These are phyloP conservation scores for Hyles lineata DNA, from an alignment of 2,888 invertebrate species.

Conservation along the genomic window DNA sequence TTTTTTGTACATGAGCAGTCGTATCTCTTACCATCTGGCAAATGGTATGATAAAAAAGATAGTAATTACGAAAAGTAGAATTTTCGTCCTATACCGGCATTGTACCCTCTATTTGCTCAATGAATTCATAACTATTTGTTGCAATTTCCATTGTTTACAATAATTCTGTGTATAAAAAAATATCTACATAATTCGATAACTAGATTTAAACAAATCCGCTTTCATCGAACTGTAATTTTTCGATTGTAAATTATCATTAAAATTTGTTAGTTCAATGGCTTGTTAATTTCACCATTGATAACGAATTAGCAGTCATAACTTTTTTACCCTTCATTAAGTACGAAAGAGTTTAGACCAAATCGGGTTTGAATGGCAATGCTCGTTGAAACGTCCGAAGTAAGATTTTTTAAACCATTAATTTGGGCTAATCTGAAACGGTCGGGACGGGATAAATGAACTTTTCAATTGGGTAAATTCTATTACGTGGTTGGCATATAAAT, in stretches of 20 bases:
- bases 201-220: neutral
- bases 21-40: too few relatives aligned
- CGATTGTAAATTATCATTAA: neutral
- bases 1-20: too few relatives aligned
- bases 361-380: conserved; percentile 14
- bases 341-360: conserved; percentile 16
- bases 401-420: conserved; percentile 25
- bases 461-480: conserved; percentile 1
- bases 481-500: neutral
- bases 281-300: conserved; percentile 11
- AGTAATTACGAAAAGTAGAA: too few relatives aligned
- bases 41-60: too few relatives aligned
- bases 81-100: too few relatives aligned
- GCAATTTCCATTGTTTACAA: too few relatives aligned
- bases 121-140: too few relatives aligned
- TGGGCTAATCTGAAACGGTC: conserved; percentile 14
- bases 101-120: too few relatives aligned
- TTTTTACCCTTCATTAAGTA: conserved; percentile 20
- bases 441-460: conserved; percentile 10
- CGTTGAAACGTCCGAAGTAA: conserved; percentile 3
- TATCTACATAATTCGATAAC: neutral
- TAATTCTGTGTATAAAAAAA: too few relatives aligned
- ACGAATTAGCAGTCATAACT: conserved; percentile 17
- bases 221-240: neutral
- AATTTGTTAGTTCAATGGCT: conserved; percentile 15